Percentiles rank a stretch among this genome's conserved stretches.
phyloP scores from a whole-genome alignment of 2,113 vertebrate genomes.

The human (Homo sapiens) region GRCh38 chr2:83505501-83506000 shows the following conservation, averaged over 20 bases:
- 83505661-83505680: not conserved
- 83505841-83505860: not conserved
- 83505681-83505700: not conserved
- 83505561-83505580: not conserved
- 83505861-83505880: not conserved
- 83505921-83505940: not conserved
- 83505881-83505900: not conserved
- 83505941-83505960: not conserved
- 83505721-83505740: not conserved
- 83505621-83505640: not conserved
- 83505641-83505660: not conserved
- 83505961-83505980: not conserved
- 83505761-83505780: not conserved
- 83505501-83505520: not conserved
- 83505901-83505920: not conserved
- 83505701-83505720: not conserved
- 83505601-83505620: not conserved
- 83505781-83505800: not conserved
- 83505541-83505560: not conserved
- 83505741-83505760: not conserved
- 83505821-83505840: not conserved
- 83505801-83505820: not conserved
- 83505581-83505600: not conserved
- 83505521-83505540: not conserved
- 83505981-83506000: not conserved